These are phyloP conservation scores for Lacerta viridis DNA, from an alignment of 2,797 vertebrate genomes.

Conservation along the genomic window DNA sequence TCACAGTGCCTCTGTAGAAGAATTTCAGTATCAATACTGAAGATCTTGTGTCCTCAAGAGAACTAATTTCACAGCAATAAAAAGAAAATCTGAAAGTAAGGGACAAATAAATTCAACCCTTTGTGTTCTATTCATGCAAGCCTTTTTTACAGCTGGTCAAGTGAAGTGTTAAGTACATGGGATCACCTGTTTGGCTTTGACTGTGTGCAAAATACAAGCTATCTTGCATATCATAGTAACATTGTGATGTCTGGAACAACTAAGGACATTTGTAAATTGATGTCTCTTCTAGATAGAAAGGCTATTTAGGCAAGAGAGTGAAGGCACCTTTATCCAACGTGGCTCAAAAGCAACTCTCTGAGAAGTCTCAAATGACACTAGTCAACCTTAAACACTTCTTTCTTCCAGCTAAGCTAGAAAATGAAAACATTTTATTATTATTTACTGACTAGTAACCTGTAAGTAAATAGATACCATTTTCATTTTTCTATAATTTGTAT, in stretches of 20 bases:
- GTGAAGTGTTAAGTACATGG: not conserved
- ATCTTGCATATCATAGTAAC: not conserved
- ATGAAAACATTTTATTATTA: not conserved
- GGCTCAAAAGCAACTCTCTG: not conserved
- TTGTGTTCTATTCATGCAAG: not conserved
- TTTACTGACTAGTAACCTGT: not conserved
- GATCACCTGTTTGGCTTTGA: not conserved
- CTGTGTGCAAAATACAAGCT: not conserved
- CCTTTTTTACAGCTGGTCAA: not conserved
- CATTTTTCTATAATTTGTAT: slow-evolving; percentile 49
- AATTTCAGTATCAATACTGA: slow-evolving; percentile 64
- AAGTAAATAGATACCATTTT: not conserved
- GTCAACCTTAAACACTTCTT: not conserved
- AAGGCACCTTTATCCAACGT: not conserved
- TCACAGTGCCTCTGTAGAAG: slow-evolving; percentile 67
- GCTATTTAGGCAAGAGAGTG: not conserved
- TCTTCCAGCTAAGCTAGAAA: not conserved
- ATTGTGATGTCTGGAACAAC: not conserved
- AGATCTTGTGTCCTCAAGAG: slow-evolving; percentile 48
- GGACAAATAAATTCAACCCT: slow-evolving; percentile 21
- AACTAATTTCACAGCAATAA: slow-evolving; percentile 52
- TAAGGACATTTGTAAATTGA: not conserved
- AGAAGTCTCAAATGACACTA: not conserved
- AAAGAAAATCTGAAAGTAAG: slow-evolving; percentile 47
- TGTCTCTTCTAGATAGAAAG: not conserved